phyloP scores from a whole-genome alignment of 1,140 invertebrate genomes.

The Aplysia californica region DNA sequence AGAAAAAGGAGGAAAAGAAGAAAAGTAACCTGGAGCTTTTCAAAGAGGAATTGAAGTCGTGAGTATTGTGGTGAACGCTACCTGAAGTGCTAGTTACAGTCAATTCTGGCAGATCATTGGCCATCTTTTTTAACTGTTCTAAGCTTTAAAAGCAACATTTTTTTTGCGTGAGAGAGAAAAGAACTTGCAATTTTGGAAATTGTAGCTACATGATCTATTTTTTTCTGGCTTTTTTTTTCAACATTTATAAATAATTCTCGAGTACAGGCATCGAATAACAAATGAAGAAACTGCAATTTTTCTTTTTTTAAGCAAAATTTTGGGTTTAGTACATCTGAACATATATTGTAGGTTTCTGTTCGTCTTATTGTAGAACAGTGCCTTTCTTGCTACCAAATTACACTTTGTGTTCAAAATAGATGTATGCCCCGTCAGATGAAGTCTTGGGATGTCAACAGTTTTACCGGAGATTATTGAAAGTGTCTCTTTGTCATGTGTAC shows the following conservation, averaged over 20 bases:
- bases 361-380: too few species aligned
- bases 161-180: neutral
- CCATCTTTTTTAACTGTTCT: neutral
- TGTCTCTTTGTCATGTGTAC: too few species aligned
- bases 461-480: too few species aligned
- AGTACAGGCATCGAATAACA: too few species aligned
- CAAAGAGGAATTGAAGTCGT: slow-evolving; percentile 79
- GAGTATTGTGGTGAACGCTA: slow-evolving; percentile 30
- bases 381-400: neutral
- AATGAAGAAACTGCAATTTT: too few species aligned
- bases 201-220: neutral
- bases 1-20: slow-evolving; percentile 87
- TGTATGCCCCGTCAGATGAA: too few species aligned
- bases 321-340: too few species aligned
- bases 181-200: neutral
- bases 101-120: neutral
- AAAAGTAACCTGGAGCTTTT: slow-evolving; percentile 98
- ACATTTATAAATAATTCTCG: too few species aligned
- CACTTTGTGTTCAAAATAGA: neutral
- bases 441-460: too few species aligned
- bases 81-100: neutral
- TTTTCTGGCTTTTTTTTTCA: neutral
- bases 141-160: too few species aligned
- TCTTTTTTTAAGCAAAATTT: too few species aligned
- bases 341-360: too few species aligned